Base-by-base conservation (phyloP, 2,113 vertebrate species). In the Odocoileus hemionus region DNA sequence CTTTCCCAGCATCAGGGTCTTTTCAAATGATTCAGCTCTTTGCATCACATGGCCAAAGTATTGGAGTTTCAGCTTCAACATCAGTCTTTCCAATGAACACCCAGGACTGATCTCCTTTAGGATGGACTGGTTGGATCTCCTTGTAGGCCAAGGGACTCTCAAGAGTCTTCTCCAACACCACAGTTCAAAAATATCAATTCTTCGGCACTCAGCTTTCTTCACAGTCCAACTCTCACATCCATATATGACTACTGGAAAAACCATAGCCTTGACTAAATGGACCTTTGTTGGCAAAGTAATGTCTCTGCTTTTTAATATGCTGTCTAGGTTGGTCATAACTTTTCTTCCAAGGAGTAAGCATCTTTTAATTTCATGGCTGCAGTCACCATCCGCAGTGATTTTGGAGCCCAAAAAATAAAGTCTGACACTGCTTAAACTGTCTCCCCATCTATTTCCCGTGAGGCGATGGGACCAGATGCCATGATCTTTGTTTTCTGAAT, bases 41-140 rank as follows among this genome's bases (percentile, higher is more conserved):
- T 4, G 0, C 7, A 67, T 67, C 16, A n/a, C 0, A 2, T 67
- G 33, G 16, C 15, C 15, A n/a, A n/a, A 67, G 1, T 19, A 67
- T 19, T 67, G 4, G 16, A n/a, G 33, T n/a, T 67, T 67, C 33
- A 67, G 61, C 61, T 67, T n/a, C 33, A 67, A 1, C 17, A 67
- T 67, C 33, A n/a, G 8, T 17, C 33, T 4, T 67, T 67, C 8
- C 61, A 19, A 19, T 5, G 15, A 67, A 67, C 8, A 17, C 7
- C 7, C 61, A n/a, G 61, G 61, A 67, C 1, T 67, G 16, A n/a
- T 19, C 16, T 67, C 33, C 33, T 67, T 67, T 19, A 67, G 33
- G 61, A 67, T 67, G 7, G 16, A n/a, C 7, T 67, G 61, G 3
- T 19, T 67, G 33, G 33, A n/a, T 67, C 33, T 67, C 16, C 4